These are phyloP conservation scores for Gordius sp. DNA, from an alignment of 2,888 invertebrate genomes.

Conservation along the genomic window DNA sequence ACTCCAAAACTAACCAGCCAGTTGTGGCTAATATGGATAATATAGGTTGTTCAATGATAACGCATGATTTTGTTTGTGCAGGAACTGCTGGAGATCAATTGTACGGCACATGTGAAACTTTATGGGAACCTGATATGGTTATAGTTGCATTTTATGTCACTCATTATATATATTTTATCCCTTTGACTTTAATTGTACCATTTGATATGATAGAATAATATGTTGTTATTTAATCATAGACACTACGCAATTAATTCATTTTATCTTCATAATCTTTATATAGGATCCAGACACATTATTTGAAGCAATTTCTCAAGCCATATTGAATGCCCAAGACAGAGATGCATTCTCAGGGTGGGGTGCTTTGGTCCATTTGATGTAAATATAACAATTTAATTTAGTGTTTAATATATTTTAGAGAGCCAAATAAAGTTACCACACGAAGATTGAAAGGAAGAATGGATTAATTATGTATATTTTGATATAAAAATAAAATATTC, in stretches of 20 bases:
- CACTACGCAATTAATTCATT: too few species aligned
- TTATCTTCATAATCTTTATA: constrained; percentile 1
- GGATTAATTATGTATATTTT: constrained; percentile 11
- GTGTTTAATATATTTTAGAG: not conserved
- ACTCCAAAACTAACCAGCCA: constrained; percentile 53
- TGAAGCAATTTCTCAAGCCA: constrained; percentile 71
- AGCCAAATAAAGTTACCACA: not conserved
- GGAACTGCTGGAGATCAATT: constrained; percentile 48
- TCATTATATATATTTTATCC: not conserved
- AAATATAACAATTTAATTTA: constrained; percentile 24
- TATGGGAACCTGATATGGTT: constrained; percentile 61
- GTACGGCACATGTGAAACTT: constrained; percentile 64
- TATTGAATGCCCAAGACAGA: constrained; percentile 79
- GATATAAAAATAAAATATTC: too few species aligned
- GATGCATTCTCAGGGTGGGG: constrained; percentile 98
- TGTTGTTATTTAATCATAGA: too few species aligned
- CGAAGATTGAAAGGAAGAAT: constrained; percentile 1
- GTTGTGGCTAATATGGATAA: constrained; percentile 79
- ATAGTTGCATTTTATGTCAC: constrained; percentile 18
- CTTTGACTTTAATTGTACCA: constrained; percentile 9
- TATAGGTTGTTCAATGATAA: constrained; percentile 63
- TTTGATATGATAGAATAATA: too few species aligned
- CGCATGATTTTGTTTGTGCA: constrained; percentile 90
- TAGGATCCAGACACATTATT: constrained; percentile 62
- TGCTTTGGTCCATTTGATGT: constrained; percentile 71